phyloP scores from a whole-genome alignment of 2,888 invertebrate genomes.

The Bimastos eiseni region DNA sequence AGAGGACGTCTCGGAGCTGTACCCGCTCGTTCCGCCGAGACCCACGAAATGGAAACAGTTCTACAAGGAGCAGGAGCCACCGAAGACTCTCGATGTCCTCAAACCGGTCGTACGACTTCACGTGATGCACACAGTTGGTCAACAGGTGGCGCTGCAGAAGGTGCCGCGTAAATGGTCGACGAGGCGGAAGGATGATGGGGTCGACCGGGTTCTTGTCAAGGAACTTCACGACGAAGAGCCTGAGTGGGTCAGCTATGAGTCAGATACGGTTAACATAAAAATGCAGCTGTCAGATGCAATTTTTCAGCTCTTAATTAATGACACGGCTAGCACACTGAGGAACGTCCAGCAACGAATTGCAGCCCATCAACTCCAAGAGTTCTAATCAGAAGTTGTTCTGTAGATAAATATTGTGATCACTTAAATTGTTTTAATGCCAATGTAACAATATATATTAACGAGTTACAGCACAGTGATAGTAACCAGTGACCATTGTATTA shows the following conservation, averaged over 20 bases:
- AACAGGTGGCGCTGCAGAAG: slow-evolving; percentile 5
- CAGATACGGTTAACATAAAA: not conserved
- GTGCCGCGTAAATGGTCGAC: slow-evolving; percentile 8
- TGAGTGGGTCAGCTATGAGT: slow-evolving; percentile 27
- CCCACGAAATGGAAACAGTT: not conserved
- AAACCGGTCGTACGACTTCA: slow-evolving; percentile 14
- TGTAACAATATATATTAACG: not conserved
- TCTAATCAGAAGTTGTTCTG: slow-evolving; percentile 13
- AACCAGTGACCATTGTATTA: not conserved
- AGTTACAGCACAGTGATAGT: not conserved
- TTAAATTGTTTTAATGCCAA: not conserved
- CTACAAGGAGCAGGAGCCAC: slow-evolving; percentile 10
- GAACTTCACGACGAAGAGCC: slow-evolving; percentile 24
- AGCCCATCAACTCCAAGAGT: not conserved
- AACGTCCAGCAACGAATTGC: slow-evolving; percentile 16
- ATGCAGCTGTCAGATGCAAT: slow-evolving; percentile 9
- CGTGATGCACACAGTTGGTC: slow-evolving; percentile 15
- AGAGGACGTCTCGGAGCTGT: not conserved
- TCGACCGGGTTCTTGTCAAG: slow-evolving; percentile 16
- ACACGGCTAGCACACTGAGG: not conserved
- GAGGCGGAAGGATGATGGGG: slow-evolving; percentile 15
- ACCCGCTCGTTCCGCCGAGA: not conserved
- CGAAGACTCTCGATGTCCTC: slow-evolving; percentile 22
- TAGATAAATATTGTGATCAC: not conserved
- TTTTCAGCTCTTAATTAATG: not conserved